These are phyloP conservation scores for Osmoderma eremita DNA, from an alignment of 2,888 invertebrate genomes.

Conservation along the genomic window DNA sequence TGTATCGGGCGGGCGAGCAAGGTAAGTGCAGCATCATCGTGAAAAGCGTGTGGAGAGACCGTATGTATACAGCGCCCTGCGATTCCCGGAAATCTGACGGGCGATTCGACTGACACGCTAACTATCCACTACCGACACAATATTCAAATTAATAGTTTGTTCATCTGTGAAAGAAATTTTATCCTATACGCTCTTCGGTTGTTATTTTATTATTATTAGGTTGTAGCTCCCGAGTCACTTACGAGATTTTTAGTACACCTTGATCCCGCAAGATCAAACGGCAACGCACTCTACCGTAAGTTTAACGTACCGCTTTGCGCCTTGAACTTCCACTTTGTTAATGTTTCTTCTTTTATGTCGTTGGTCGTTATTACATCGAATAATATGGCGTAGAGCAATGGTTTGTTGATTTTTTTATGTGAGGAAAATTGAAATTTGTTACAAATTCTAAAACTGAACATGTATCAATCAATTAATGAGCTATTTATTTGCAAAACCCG, in stretches of 20 bases:
- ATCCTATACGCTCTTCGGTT: constrained; percentile 43
- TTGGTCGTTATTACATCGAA: too few species aligned
- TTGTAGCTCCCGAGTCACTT: constrained; percentile 39
- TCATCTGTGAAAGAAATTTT: constrained; percentile 45
- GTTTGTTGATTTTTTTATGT: too few species aligned
- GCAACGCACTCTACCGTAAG: constrained; percentile 17
- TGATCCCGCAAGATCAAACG: constrained; percentile 8
- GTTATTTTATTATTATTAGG: constrained; percentile 38
- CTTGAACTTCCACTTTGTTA: too few species aligned
- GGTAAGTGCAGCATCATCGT: constrained; percentile 51
- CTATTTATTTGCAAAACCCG: too few species aligned
- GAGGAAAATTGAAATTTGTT: too few species aligned
- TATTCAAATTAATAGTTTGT: constrained; percentile 53
- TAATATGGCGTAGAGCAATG: too few species aligned
- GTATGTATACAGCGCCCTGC: constrained; percentile 44
- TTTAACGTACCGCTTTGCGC: background rate
- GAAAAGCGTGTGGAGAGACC: constrained; percentile 46
- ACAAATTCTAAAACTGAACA: too few species aligned
- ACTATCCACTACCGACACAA: constrained; percentile 52
- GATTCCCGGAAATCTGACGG: constrained; percentile 54
- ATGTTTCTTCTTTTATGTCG: too few species aligned
- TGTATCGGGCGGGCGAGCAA: constrained; percentile 45
- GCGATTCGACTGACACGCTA: constrained; percentile 51
- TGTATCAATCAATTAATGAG: too few species aligned
- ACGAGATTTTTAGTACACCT: constrained; percentile 26